These are phyloP conservation scores for Coenonympha glycerion DNA, from an alignment of 2,888 invertebrate genomes.

Conservation along the genomic window DNA sequence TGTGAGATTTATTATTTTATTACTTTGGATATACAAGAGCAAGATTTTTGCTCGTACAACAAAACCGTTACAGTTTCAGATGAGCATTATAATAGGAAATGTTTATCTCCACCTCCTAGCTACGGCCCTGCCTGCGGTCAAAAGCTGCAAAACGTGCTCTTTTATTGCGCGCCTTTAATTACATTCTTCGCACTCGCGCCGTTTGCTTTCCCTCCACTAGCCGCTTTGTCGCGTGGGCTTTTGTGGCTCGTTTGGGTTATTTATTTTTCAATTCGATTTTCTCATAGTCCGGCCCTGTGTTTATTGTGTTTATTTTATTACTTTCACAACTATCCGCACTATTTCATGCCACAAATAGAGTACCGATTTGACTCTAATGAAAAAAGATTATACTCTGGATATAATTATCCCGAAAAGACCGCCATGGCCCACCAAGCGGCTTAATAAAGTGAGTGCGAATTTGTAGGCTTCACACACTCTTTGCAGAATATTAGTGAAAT, in stretches of 20 bases:
- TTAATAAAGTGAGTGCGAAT: no score
- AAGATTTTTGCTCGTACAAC: no score
- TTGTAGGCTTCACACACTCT: no score
- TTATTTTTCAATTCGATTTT: conserved; percentile 1
- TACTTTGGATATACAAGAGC: no score
- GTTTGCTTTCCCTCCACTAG: conserved; percentile 17
- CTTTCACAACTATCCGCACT: conserved; percentile 21
- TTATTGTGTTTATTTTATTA: not conserved
- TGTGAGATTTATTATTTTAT: no score
- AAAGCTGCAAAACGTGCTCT: conserved; percentile 60
- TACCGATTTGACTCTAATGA: no score
- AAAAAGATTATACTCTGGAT: no score
- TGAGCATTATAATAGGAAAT: not conserved
- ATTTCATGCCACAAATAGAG: no score
- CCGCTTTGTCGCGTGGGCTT: not conserved
- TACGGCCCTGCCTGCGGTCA: conserved; percentile 35
- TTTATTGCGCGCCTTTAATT: conserved; percentile 66
- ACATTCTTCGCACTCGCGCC: conserved; percentile 54
- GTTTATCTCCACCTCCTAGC: not conserved
- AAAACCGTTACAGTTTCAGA: no score
- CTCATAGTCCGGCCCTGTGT: conserved; percentile 15
- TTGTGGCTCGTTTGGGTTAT: not conserved
- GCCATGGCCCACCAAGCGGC: no score
- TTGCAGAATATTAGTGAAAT: no score
- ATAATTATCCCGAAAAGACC: no score